Conservation (phyloP, 2,797 vertebrate species). For the Hafferia zeledoni region DNA sequence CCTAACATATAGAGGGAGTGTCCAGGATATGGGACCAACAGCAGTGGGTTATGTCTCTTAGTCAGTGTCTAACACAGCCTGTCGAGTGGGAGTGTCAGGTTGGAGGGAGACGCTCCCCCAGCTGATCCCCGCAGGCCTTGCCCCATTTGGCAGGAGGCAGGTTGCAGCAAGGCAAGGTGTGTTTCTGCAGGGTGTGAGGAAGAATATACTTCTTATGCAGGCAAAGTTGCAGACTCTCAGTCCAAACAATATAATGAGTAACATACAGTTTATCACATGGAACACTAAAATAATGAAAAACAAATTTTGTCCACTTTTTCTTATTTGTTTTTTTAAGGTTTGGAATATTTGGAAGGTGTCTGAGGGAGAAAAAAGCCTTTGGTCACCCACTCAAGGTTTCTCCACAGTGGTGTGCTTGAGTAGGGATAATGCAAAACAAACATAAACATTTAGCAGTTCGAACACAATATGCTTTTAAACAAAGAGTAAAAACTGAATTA, state of each 20-base stretch:
- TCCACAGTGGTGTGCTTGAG: background rate
- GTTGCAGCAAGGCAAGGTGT: background rate
- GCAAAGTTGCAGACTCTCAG: background rate
- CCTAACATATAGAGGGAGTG: background rate
- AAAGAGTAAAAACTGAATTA: slow-evolving; percentile 12
- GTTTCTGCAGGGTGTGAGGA: background rate
- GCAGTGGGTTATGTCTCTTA: background rate
- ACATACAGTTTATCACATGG: background rate
- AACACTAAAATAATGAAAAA: background rate
- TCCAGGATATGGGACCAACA: fast-evolving
- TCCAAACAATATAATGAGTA: background rate
- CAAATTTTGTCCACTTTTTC: background rate
- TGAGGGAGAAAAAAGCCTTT: background rate
- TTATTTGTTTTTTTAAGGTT: background rate
- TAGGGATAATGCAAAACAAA: background rate
- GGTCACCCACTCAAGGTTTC: background rate
- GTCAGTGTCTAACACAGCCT: background rate
- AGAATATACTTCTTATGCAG: background rate
- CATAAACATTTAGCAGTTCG: background rate
- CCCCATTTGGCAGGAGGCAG: background rate
- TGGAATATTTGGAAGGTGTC: background rate
- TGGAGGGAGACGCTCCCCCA: background rate
- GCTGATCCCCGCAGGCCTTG: background rate
- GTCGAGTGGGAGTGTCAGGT: background rate
- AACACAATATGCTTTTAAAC: background rate